Evolutionary conservation across 2,888 invertebrate genomes (phyloP).

Genomic region (Zhuqinia jingwanae): DNA sequence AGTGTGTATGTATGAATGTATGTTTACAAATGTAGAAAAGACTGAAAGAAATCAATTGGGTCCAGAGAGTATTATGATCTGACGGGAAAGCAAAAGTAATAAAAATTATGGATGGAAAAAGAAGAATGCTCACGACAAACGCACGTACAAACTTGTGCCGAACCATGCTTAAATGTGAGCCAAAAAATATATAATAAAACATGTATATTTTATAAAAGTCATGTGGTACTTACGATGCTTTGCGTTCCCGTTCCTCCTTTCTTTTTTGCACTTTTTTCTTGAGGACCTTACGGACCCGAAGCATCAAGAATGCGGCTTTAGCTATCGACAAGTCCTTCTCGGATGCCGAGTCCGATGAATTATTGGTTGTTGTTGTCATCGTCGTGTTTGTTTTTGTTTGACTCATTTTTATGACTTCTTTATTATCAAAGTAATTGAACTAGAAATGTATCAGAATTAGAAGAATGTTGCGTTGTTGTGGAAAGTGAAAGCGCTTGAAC

Average conservation of each 20-base stretch:
- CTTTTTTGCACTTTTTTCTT: constrained; percentile 93
- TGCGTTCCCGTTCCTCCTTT: constrained; percentile 87
- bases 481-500: constrained; percentile 45
- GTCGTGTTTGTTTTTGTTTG: constrained; percentile 63
- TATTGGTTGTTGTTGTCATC: constrained; percentile 36
- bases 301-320: constrained; percentile 92
- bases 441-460: constrained; percentile 9
- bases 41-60: too few species aligned
- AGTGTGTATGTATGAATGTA: too few species aligned
- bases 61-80: too few species aligned
- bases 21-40: too few species aligned
- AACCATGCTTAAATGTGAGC: too few species aligned
- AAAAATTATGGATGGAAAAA: too few species aligned
- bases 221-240: constrained; percentile 70
- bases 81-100: too few species aligned
- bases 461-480: neutral
- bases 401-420: constrained; percentile 60
- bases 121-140: too few species aligned
- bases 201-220: too few species aligned
- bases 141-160: too few species aligned
- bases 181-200: too few species aligned
- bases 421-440: neutral
- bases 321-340: constrained; percentile 88
- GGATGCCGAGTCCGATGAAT: constrained; percentile 52
- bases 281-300: constrained; percentile 93